These are phyloP conservation scores for Macaria liturata DNA, from an alignment of 2,888 invertebrate species.

Conservation along the genomic window DNA sequence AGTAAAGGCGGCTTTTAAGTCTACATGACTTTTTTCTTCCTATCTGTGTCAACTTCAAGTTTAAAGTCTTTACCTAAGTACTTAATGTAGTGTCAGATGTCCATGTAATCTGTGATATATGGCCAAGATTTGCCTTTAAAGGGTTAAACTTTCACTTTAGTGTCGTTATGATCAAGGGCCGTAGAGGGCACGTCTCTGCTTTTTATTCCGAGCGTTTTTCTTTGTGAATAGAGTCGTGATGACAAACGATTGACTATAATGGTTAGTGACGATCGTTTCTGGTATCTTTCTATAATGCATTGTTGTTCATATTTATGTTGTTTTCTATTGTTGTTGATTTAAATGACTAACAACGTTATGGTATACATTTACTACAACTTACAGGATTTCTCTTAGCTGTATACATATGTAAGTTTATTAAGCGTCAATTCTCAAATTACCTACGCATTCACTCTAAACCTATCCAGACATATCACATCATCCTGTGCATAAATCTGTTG, in stretches of 20 bases:
- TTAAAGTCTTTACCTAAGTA: slow-evolving; percentile 25
- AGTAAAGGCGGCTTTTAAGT: slow-evolving; percentile 13
- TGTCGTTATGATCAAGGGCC: slow-evolving; percentile 16
- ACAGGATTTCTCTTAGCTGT: too few species aligned
- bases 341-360: too few species aligned
- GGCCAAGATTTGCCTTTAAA: slow-evolving; percentile 38
- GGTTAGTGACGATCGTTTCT: neutral
- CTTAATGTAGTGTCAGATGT: slow-evolving; percentile 51
- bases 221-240: slow-evolving; percentile 5
- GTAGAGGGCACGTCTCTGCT: slow-evolving; percentile 4
- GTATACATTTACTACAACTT: too few species aligned
- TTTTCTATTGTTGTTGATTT: too few species aligned
- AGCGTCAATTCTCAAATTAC: neutral
- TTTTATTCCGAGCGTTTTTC: slow-evolving; percentile 7
- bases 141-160: slow-evolving; percentile 21
- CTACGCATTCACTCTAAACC: too few species aligned
- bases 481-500: slow-evolving; percentile 27
- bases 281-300: too few species aligned
- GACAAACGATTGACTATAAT: slow-evolving; percentile 9
- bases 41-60: slow-evolving; percentile 22
- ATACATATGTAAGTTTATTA: too few species aligned
- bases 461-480: too few species aligned
- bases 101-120: slow-evolving; percentile 52
- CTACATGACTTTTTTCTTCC: slow-evolving; percentile 14
- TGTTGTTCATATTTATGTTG: neutral